Evolutionary conservation across 2,113 vertebrate species (phyloP).

Genomic region (Thunnus thynnus): DNA sequence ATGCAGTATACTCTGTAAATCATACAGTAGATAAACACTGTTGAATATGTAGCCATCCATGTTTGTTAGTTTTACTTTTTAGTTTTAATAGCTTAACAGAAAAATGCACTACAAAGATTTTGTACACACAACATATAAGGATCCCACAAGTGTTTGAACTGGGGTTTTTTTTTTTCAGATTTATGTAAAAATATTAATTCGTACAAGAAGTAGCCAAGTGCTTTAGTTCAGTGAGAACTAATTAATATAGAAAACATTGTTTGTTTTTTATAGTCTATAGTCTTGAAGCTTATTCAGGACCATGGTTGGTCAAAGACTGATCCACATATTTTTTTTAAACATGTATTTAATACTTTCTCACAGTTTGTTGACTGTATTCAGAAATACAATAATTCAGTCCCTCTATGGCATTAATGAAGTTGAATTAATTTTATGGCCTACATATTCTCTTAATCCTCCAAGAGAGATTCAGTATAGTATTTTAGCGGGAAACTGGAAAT

Average conservation of each 20-base stretch:
- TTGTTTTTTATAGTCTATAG: neutral
- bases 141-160: neutral
- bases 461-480: neutral
- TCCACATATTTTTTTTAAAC: neutral
- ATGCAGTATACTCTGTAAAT: constrained; percentile 17
- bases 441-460: neutral
- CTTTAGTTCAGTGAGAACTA: too few relatives aligned
- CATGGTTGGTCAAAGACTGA: too few relatives aligned
- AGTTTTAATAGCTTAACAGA: constrained; percentile 1
- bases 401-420: neutral
- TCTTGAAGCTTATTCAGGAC: neutral
- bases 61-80: neutral
- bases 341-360: neutral
- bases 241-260: too few relatives aligned
- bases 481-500: constrained; percentile 1
- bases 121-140: neutral
- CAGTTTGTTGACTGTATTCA: constrained; percentile 5
- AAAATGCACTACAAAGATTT: neutral
- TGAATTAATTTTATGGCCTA: constrained; percentile 23
- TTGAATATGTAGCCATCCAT: neutral
- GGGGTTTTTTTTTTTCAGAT: neutral
- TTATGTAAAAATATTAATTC: too few relatives aligned
- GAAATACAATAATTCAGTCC: neutral
- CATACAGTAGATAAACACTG: neutral
- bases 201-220: neutral